Base-by-base conservation (phyloP, 2,113 vertebrate genomes). In the Struthidea cinerea region DNA sequence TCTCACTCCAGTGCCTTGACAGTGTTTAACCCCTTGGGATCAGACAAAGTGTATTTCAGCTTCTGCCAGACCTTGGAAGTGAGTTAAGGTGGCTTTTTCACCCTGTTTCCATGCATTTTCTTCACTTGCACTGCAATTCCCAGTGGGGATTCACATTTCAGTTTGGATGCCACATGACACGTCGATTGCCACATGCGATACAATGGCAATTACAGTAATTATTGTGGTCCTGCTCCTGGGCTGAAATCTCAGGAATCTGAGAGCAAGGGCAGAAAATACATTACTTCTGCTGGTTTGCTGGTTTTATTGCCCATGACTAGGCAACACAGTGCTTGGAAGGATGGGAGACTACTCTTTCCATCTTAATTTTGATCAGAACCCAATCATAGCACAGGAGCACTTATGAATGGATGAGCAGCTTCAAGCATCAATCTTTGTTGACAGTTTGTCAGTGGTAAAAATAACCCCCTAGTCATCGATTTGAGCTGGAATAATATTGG, bases 361-460 rank as follows among this genome's bases (percentile, higher is more conserved):
- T 86, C 84, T 96, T 87, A 87, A 85, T 92, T 96, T 94, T 89
- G 65, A 18, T 92, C 44, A 47, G 86, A 94, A 92, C 56, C 15
- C 81, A 96, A 57, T 94, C 81, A 89, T n/a, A 88, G 28, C 50
- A 67, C 53, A 77, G 70, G 68, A 69, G 14, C 53, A 44, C 64
- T 97, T 96, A 44, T 87, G 92, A 96, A 89, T 95, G 84, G 64
- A 87, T 92, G 67, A 90, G 55, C 89, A 93, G 33, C 32, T 86
- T 28, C 65, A 56, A 69, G 23, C 57, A 95, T 96, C 88, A 88
- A 17, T 95, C 94, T 92, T 71, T 93, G 83, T 96, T 91, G 97
- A 55, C 33, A 78, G 88, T 73, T 93, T 89, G 71, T 88, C 90
- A 87, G 59, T 47, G 32, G 47, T 69, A 71, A 70, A 97, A 96